phyloP scores from a whole-genome alignment of 2,888 invertebrate species.

The Ditylenchus weischeri region DNA sequence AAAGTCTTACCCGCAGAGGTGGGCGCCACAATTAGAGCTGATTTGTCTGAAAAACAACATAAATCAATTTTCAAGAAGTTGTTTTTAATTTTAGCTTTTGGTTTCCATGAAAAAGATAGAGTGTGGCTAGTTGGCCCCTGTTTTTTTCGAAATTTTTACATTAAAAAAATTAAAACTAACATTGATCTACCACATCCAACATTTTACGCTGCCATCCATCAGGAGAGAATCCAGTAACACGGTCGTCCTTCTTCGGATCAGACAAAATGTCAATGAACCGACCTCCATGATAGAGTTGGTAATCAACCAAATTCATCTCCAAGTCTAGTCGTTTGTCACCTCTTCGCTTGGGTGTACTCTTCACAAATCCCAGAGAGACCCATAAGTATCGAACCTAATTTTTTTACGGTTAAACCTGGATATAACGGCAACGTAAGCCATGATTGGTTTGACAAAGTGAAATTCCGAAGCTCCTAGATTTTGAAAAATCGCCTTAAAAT shows the following conservation, averaged over 20 bases:
- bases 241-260: slow-evolving; percentile 55
- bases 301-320: slow-evolving; percentile 51
- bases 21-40: slow-evolving; percentile 60
- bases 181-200: slow-evolving; percentile 59
- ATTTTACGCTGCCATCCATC: slow-evolving; percentile 60
- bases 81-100: neutral
- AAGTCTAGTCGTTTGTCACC: slow-evolving; percentile 46
- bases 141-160: too few relatives aligned
- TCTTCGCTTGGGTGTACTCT: slow-evolving; percentile 40
- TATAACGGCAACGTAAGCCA: too few relatives aligned
- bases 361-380: slow-evolving; percentile 52
- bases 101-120: too few relatives aligned
- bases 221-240: slow-evolving; percentile 58
- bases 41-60: slow-evolving; percentile 46
- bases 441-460: too few relatives aligned
- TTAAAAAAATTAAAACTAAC: too few relatives aligned
- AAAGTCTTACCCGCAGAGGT: slow-evolving; percentile 61
- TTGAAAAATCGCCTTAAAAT: too few relatives aligned
- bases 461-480: too few relatives aligned
- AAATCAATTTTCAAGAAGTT: slow-evolving; percentile 16
- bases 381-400: slow-evolving; percentile 47
- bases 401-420: too few relatives aligned
- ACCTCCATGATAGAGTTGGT: slow-evolving; percentile 52
- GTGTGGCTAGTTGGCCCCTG: too few relatives aligned
- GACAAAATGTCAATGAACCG: slow-evolving; percentile 54